phyloP scores from a whole-genome alignment of 2,888 invertebrate species.

The Epinotia bilunana region DNA sequence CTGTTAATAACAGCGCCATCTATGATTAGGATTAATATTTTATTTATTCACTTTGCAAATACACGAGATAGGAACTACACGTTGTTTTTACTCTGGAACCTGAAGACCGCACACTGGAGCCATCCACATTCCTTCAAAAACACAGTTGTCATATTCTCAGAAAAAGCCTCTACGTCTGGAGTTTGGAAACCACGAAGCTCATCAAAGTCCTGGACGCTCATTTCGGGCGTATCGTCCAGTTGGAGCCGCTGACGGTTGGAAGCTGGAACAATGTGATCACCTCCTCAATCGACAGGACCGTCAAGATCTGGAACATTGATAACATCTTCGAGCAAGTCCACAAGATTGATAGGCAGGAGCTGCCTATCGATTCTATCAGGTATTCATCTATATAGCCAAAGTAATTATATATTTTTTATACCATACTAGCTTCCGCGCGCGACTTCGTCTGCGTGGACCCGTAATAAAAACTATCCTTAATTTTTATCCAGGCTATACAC shows the following conservation, averaged over 20 bases:
- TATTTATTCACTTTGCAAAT: no score
- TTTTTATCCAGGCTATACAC: no score
- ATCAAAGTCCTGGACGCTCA: slow-evolving; percentile 98
- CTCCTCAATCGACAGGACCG: slow-evolving; percentile 98
- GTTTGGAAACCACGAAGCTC: slow-evolving; percentile 90
- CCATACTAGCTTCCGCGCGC: no score
- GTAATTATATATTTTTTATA: no score
- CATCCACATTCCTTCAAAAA: no score
- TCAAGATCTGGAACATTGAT: slow-evolving; percentile 99
- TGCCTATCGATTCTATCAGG: slow-evolving; percentile 97
- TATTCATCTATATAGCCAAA: slow-evolving; percentile 57
- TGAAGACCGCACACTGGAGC: no score
- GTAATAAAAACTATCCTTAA: no score
- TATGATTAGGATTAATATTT: no score
- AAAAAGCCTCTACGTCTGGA: slow-evolving; percentile 98
- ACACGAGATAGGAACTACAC: no score
- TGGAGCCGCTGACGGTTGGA: slow-evolving; percentile 93
- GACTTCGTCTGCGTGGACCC: no score
- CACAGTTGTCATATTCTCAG: slow-evolving; percentile 67
- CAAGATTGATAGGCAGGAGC: slow-evolving; percentile 96
- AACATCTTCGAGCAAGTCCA: slow-evolving; percentile 99
- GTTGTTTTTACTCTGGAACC: no score
- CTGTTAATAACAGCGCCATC: no score
- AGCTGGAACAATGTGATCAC: slow-evolving; percentile 98
- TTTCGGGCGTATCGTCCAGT: slow-evolving; percentile 97